These are phyloP conservation scores for Lepidurus packardi DNA, from an alignment of 1,140 invertebrate species.

Conservation along the genomic window DNA sequence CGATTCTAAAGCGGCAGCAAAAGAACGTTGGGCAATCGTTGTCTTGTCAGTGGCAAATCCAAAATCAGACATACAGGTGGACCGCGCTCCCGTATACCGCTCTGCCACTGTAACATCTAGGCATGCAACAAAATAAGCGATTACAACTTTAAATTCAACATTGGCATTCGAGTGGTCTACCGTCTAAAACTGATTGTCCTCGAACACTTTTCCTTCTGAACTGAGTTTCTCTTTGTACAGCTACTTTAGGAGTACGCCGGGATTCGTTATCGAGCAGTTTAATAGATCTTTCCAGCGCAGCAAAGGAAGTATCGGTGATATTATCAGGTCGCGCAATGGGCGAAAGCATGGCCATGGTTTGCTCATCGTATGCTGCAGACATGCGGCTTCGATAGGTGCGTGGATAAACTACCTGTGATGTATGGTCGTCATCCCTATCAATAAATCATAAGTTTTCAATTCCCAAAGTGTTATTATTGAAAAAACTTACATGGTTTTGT, in stretches of 20 bases:
- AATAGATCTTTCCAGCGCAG: background rate
- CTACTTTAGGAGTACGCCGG: slow-evolving; percentile 21
- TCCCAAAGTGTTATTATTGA: background rate
- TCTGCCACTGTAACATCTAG: background rate
- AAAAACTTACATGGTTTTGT: background rate
- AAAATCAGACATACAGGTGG: background rate
- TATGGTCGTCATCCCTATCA: background rate
- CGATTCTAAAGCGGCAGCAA: background rate
- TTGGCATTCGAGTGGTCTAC: background rate
- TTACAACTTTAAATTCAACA: background rate
- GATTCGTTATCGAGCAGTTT: slow-evolving; percentile 27
- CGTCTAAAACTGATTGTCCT: background rate
- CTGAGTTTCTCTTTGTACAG: background rate
- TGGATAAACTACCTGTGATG: background rate
- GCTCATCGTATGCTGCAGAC: background rate
- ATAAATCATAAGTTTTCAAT: background rate
- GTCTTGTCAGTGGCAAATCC: background rate
- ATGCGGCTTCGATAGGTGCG: background rate
- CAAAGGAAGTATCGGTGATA: slow-evolving; percentile 7
- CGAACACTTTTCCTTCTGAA: background rate
- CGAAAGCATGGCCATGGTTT: background rate
- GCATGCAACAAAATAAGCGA: background rate
- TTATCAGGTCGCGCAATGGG: background rate
- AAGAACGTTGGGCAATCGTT: background rate
- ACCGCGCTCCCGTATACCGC: background rate